Base-by-base conservation (phyloP, 2,797 vertebrate species). In the Phataginus tricuspis region DNA sequence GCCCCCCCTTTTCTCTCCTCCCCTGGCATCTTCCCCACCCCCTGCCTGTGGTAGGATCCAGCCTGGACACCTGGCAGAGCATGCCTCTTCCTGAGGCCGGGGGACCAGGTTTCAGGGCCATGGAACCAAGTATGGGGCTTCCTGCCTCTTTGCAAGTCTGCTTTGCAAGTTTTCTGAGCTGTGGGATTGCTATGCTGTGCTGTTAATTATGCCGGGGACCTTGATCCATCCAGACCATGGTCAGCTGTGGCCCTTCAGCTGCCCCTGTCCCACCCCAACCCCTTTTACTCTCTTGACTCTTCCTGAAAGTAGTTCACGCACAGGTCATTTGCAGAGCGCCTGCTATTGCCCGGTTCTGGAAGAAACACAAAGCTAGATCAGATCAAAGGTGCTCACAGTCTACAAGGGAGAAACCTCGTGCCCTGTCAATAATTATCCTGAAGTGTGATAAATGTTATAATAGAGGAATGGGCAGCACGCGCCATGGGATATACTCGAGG, bases 321-420 rank as follows among this genome's bases (percentile, higher is more conserved):
- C 27, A 3, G 2, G 13, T 61, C 34, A 5, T 66, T 69, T 45
- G 19, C 19, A 25, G 49, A 13, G 4, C 18, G 13, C 75, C 37
- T 66, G 45, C 14, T 31, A 0, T 27, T 45, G 45, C 53, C 55
- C 2, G 9, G n/a, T 59, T 37, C 86, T 93, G 79, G 49, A 87
- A 83, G 86, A 94, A 87, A 55, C 27, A 27, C 80, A 80, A 61
- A 78, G 42, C 37, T 31, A 9, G 25, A 74, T 59, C 79, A 85
- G 91, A 92, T 84, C 51, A 59, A 64, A 96, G 90, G 42, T 68
- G 63, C 68, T 93, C 79, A 21, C 55, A 14, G 34, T 90, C 59
- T 75, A n/a, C n/a, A 39, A 93, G 51, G 27, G 34, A 91, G 75
- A 82, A 74, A n/a, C 82, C 11, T 79, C 63, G 15, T 29, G 21